Conservation (phyloP, 2,797 vertebrate genomes). For the Tokudaia tokunoshimensis region DNA sequence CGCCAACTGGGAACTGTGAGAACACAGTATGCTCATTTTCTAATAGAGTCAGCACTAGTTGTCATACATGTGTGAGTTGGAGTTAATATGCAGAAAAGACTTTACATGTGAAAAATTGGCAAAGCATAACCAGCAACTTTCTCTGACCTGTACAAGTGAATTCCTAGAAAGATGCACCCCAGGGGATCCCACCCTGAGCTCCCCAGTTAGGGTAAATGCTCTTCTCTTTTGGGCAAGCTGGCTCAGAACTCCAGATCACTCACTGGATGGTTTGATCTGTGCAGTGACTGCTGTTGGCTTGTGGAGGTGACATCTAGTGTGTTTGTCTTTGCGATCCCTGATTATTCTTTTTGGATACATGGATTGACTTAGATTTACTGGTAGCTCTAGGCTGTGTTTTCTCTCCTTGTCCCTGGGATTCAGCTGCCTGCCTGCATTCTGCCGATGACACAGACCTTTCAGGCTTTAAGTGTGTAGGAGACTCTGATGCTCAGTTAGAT, state of each 20-base stretch:
- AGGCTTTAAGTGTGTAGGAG: not conserved
- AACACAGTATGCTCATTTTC: not conserved
- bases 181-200: fast-evolving
- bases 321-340: fast-evolving
- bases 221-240: not conserved
- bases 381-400: not conserved
- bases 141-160: not conserved
- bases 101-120: not conserved
- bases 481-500: not conserved
- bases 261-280: not conserved
- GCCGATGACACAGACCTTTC: not conserved
- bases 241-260: fast-evolving
- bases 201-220: not conserved
- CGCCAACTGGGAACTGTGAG: fast-evolving
- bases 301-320: fast-evolving
- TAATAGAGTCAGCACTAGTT: not conserved
- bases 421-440: not conserved
- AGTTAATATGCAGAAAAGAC: not conserved
- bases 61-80: not conserved
- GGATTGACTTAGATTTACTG: not conserved
- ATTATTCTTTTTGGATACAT: not conserved
- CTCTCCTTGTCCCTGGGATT: not conserved
- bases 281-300: fast-evolving
- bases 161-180: not conserved
- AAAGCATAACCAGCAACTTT: not conserved